These are phyloP conservation scores for Theodoxus fluviatilis DNA, from an alignment of 2,888 invertebrate genomes.

Conservation along the genomic window DNA sequence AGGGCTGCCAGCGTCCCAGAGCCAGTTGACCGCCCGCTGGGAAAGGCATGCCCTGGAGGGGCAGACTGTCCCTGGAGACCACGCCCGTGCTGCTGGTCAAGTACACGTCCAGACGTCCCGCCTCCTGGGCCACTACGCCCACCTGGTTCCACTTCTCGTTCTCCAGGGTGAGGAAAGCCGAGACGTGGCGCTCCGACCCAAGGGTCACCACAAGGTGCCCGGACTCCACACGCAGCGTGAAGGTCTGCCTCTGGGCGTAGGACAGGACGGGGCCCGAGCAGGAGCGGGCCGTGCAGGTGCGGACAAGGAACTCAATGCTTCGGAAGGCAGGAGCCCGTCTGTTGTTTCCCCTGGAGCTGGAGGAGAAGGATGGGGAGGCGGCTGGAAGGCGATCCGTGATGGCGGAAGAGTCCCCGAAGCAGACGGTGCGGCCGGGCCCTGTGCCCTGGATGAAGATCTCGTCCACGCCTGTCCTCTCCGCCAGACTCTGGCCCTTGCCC, in stretches of 20 bases:
- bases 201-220: too few species aligned
- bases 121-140: conserved; percentile 26
- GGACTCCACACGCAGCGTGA: conserved; percentile 31
- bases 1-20: conserved; percentile 38
- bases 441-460: conserved; percentile 18
- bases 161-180: conserved; percentile 30
- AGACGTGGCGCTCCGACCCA: too few species aligned
- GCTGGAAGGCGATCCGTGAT: conserved; percentile 14
- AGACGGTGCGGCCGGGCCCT: conserved; percentile 34
- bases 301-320: conserved; percentile 36
- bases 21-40: conserved; percentile 32
- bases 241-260: conserved; percentile 31
- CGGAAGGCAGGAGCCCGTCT: too few species aligned
- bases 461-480: conserved; percentile 4
- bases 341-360: conserved; percentile 17
- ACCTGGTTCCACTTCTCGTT: conserved; percentile 35
- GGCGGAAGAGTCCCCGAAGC: conserved; percentile 34
- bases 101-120: conserved; percentile 11
- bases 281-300: conserved; percentile 28
- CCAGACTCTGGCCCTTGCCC: not conserved
- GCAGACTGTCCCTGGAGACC: not conserved
- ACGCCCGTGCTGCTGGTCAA: conserved; percentile 16
- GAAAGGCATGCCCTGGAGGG: conserved; percentile 14
- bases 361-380: not conserved
- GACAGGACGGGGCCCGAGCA: conserved; percentile 39